Evolutionary conservation across 2,888 invertebrate species (phyloP), one percentile per base, ranked within the genome.

Genomic region (Ochlodes sylvanus): DNA sequence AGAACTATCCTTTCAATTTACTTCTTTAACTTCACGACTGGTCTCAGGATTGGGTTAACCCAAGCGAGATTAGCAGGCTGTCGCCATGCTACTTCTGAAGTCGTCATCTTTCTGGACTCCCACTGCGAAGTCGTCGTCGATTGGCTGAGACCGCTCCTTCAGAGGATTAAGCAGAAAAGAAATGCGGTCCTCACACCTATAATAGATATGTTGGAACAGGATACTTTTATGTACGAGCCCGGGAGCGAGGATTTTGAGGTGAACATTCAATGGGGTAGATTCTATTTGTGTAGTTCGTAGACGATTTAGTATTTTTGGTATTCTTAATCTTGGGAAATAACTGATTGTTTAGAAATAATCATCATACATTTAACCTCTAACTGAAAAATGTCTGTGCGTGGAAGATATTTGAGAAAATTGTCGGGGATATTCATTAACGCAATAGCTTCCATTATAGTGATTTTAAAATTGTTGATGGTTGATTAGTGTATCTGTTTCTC

Each of bases 111-210:
- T 88, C 92, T 98, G 69, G 98, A 98, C 90, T 96, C 98, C 0
- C 98, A 98, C 85, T 98, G 98, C 84, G 98, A 98, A 90, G 96
- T 94, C 1, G 94, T 94, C 56, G 81, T 84, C 14, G 95, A 96
- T 73, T 98, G 98, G 98, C 93, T 98, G 68, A 97, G 99, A 81
- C 99, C 99, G 0, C 88, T 99, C 32, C 92, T 99, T 69, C 95
- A 97, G 57, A 94, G 98, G 68, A 97, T 99, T 95, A 86, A 88
- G 73, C 57, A 78, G 69, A 96, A 96, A 52, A 93, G 95, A 4
- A 95, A 94, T 0, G 96, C 97, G 1, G 98, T 99, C 0, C 90
- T 98, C 62, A 97, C 98, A 69, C 99, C 99, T 0, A 96, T 98
- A 69, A 99, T 99, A 73, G 99, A 99, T 90, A 96, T 97, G 44